Conservation (phyloP, 92 coral and sea anemone species). For the Epizoanthus fatuus region DNA sequence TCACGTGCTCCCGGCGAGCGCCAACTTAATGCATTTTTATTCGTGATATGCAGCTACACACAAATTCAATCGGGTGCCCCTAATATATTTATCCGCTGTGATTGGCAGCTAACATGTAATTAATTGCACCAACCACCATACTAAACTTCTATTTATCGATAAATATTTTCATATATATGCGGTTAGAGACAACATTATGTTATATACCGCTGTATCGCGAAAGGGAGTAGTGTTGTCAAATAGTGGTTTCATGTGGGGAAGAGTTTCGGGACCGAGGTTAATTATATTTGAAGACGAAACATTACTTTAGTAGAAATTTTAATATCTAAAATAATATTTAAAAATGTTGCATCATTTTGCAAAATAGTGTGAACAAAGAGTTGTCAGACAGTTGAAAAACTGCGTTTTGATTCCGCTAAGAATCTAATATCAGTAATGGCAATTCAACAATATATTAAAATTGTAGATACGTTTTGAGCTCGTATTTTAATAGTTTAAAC, state of each 20-base stretch:
- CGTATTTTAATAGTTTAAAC: not conserved
- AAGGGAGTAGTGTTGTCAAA: too few species aligned
- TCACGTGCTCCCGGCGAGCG: not conserved
- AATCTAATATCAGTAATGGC: not conserved
- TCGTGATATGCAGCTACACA: not conserved
- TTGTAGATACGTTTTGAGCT: not conserved
- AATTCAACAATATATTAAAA: not conserved
- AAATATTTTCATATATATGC: too few species aligned
- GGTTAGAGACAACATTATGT: not conserved
- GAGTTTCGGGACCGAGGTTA: too few species aligned
- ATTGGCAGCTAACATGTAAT: not conserved
- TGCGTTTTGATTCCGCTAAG: not conserved
- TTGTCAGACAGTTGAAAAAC: too few species aligned
- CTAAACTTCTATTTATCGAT: too few species aligned
- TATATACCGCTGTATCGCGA: not conserved
- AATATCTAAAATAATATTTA: too few species aligned
- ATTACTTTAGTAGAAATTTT: too few species aligned
- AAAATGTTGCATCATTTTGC: too few species aligned
- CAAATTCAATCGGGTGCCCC: not conserved
- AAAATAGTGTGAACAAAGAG: too few species aligned
- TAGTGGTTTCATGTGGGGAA: too few species aligned
- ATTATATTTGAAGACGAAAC: too few species aligned
- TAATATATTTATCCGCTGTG: not conserved
- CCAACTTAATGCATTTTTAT: not conserved
- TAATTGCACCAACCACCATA: not conserved